Evolutionary conservation across 2,113 vertebrate species (phyloP), one percentile per base, ranked within the genome.

Genomic region (Barnardius zonarius): DNA sequence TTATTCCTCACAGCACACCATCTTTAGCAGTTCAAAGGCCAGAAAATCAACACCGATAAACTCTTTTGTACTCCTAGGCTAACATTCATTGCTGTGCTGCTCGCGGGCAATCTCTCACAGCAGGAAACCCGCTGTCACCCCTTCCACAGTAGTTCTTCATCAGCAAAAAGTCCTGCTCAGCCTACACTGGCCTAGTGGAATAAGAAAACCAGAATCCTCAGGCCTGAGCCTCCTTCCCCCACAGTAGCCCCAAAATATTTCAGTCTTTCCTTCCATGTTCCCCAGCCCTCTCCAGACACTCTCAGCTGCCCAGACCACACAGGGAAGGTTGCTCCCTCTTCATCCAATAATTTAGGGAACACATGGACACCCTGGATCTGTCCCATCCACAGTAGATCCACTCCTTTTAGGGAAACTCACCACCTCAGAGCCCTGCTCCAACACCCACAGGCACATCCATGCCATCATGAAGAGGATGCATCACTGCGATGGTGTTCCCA

Each of bases 21-120:
- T 64, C 80, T 39, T 85, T 62, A 89, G 89, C 81, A 69, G 93
- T 89, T 95, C 89, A 97, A 97, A 97, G 84, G 84, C 70, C 86
- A 95, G 81, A 89, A 91, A 95, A 91, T 68, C 93, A 82, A 79
- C 62, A n/a, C 62, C 6, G 68, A 91, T 94, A 79, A 96, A 92
- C 39, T 90, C 68, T 43, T 92, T 73, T 87, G 84, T 73, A 78
- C 52, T 92, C 74, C 70, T 13, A 27, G 70, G 67, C 69, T 72
- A 43, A 59, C 4, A 6, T 14, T 64, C 61, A 31, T 69, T 25
- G n/a, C 67, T 37, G 83, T 8, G 18, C 70, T 80, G 70, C 82
- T 86, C 5, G 2, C 2, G 3, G 70, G 35, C 51, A 46, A 39
- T 43, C 48, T 51, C 31, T 74, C 61, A 68, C 13, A 15, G 57